These are phyloP conservation scores for Hucho hucho DNA, from an alignment of 2,113 vertebrate genomes.

Conservation along the genomic window DNA sequence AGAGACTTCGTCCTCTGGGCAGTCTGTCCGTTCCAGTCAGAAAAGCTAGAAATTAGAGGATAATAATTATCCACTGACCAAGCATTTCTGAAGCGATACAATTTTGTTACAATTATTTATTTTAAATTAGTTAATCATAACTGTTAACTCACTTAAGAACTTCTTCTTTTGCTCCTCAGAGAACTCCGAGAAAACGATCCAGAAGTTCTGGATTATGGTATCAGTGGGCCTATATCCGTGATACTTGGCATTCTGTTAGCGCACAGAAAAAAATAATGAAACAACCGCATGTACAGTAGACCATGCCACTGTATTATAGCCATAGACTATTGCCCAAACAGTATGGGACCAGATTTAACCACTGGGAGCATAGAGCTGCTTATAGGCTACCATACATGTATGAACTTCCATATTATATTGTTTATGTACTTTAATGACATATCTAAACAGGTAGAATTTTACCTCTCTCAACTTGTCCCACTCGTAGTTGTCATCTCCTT, in stretches of 20 bases:
- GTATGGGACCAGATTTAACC: neutral
- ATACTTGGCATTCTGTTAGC: constrained; percentile 51
- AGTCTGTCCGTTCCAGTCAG: constrained; percentile 61
- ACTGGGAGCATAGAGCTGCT: neutral
- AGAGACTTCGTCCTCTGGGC: constrained; percentile 10
- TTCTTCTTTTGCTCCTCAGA: constrained; percentile 64
- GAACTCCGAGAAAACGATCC: constrained; percentile 64
- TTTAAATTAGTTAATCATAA: neutral
- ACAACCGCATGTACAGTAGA: neutral
- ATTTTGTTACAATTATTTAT: neutral
- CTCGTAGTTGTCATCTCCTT: constrained; percentile 45
- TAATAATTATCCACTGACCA: neutral
- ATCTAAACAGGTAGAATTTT: neutral
- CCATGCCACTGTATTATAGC: neutral
- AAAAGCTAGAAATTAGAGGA: constrained; percentile 54
- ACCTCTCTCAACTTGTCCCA: constrained; percentile 64
- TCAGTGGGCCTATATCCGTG: rapidly evolving
- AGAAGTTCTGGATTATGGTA: constrained; percentile 65
- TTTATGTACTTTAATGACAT: too few relatives aligned
- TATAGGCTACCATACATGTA: neutral
- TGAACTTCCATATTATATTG: neutral
- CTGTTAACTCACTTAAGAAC: constrained; percentile 65
- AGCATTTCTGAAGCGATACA: neutral
- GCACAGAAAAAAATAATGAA: constrained; percentile 7
- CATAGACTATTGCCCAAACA: neutral